Percentiles rank a stretch among this genome's conserved stretches.
phyloP scores from a whole-genome alignment of 2,113 vertebrate genomes.

The Odocoileus virginianus region DNA sequence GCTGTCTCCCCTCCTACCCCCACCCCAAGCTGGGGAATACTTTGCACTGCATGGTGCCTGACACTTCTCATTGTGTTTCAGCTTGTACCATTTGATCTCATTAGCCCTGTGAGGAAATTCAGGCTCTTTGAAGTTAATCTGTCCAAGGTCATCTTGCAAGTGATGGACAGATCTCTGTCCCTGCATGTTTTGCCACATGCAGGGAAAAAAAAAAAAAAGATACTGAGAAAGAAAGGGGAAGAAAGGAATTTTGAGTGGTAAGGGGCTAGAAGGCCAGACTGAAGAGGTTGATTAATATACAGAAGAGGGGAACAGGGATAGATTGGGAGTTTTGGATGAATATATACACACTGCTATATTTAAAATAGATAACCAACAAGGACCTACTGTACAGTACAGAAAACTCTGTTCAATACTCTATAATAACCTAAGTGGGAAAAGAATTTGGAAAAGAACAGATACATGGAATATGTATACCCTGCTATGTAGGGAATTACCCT shows the following conservation, averaged over 20 bases:
- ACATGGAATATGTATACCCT: not conserved
- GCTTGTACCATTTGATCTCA: not conserved
- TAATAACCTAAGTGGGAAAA: not conserved
- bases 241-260: not conserved
- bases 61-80: not conserved
- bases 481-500: not conserved
- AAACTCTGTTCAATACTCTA: not conserved
- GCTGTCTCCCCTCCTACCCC: not conserved
- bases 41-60: not conserved
- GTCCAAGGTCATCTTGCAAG: not conserved
- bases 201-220: not conserved
- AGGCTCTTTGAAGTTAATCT: not conserved
- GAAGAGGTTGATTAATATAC: not conserved
- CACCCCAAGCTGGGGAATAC: rapidly evolving
- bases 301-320: not conserved
- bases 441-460: not conserved
- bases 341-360: not conserved
- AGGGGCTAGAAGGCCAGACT: not conserved
- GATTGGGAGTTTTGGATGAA: not conserved
- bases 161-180: not conserved
- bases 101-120: not conserved
- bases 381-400: not conserved
- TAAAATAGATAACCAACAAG: not conserved
- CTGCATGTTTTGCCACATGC: not conserved
- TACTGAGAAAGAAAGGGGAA: not conserved